Conservation (phyloP, 2,797 vertebrate species). For the Pseudopleuronectes americanus region DNA sequence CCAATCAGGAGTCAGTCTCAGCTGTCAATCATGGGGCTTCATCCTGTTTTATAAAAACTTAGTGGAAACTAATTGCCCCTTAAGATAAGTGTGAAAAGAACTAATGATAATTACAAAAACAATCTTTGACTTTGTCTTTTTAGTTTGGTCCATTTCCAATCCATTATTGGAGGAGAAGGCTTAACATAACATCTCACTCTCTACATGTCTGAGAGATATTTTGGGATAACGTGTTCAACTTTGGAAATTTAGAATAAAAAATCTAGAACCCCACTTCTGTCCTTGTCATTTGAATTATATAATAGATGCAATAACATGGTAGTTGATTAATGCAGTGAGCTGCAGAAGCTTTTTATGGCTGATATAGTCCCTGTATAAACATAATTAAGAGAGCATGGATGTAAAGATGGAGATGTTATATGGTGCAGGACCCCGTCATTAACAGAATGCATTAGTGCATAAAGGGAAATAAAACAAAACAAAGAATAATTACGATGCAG, state of each 20-base stretch:
- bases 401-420: conserved; percentile 50
- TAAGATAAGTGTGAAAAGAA: no score
- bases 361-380: conserved; percentile 52
- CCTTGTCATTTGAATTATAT: conserved; percentile 48
- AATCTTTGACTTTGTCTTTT: no score
- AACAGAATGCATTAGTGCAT: conserved; percentile 78
- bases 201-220: no score
- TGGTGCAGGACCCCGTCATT: conserved; percentile 70
- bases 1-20: no score
- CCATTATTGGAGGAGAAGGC: no score
- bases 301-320: conserved; percentile 60
- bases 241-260: background rate
- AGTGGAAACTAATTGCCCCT: no score
- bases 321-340: conserved; percentile 62
- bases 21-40: no score
- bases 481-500: conserved; percentile 56
- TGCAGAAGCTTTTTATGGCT: conserved; percentile 55
- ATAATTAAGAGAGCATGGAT: conserved; percentile 66
- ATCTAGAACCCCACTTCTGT: conserved; percentile 30
- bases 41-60: no score
- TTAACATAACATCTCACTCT: no score
- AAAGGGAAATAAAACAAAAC: conserved; percentile 70
- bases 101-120: no score
- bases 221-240: background rate
- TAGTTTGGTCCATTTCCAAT: no score